Percentiles rank a stretch among this genome's conserved stretches.
Evolutionary conservation across 1,140 invertebrate species (phyloP).

Genomic region (Neotoxoptera formosana): DNA sequence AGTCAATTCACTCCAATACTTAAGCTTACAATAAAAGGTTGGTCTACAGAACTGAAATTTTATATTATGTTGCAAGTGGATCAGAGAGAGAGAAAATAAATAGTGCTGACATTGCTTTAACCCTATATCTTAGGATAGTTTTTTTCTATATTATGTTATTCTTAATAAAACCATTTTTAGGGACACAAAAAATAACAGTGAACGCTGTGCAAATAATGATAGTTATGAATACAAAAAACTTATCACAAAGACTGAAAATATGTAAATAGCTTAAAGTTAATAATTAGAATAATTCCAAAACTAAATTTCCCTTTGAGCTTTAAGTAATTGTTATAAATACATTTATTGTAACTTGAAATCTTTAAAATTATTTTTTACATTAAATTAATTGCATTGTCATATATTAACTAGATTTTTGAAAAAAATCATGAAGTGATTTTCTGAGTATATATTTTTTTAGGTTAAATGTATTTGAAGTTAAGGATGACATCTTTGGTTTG

Average conservation of each 20-base stretch:
- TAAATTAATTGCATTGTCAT: neutral
- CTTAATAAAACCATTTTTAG: neutral
- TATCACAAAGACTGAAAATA: neutral
- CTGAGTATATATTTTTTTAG: slow-evolving; percentile 3
- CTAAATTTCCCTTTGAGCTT: neutral
- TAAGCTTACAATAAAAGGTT: too few species aligned
- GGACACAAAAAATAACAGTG: neutral
- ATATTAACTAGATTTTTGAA: neutral
- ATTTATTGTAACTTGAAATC: neutral
- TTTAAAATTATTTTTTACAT: neutral
- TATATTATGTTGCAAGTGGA: neutral
- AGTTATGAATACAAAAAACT: neutral
- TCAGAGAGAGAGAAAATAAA: neutral
- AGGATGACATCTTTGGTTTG: slow-evolving; percentile 18
- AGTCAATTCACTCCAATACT: too few species aligned
- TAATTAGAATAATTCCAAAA: neutral
- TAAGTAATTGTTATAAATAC: neutral
- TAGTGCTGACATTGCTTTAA: neutral
- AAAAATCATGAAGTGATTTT: neutral
- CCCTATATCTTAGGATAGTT: neutral
- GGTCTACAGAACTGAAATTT: neutral
- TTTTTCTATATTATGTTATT: neutral
- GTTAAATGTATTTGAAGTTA: neutral
- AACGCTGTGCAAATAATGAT: neutral
- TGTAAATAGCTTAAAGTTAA: neutral